phyloP scores from a whole-genome alignment of 2,113 vertebrate species.

The Melanerpes aurifrons region DNA sequence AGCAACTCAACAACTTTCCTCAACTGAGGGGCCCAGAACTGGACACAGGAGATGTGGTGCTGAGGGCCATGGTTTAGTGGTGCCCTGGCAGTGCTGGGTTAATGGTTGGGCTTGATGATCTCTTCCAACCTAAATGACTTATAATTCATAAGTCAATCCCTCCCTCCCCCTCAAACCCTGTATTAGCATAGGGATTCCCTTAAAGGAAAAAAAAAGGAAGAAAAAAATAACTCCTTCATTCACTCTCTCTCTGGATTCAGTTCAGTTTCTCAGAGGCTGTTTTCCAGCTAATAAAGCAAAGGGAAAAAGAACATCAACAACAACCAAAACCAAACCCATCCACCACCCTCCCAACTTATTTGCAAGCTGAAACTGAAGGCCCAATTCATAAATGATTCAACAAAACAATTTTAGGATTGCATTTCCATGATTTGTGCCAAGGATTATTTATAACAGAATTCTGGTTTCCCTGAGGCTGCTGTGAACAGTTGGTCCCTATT shows the following conservation, averaged over 20 bases:
- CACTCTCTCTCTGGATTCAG: slow-evolving; percentile 2
- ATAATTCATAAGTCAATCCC: not conserved
- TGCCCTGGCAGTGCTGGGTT: no score
- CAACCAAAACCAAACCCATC: not conserved
- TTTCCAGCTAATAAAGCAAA: slow-evolving; percentile 46
- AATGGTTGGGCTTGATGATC: no score
- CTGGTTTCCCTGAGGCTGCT: slow-evolving; percentile 64
- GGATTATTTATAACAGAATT: slow-evolving; percentile 73
- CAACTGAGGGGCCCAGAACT: no score
- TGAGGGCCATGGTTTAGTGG: no score
- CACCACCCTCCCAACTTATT: slow-evolving; percentile 8
- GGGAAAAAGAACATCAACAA: slow-evolving; percentile 17
- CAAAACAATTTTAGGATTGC: slow-evolving; percentile 73
- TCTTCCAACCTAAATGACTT: not conserved
- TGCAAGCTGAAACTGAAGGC: slow-evolving; percentile 65
- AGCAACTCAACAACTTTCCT: no score
- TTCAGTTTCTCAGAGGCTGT: slow-evolving; percentile 38
- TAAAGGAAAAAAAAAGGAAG: not conserved
- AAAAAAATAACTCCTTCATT: not conserved
- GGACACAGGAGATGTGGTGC: no score
- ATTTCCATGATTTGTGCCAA: slow-evolving; percentile 66
- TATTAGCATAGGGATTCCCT: not conserved
- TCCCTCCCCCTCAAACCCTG: not conserved
- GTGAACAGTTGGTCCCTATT: slow-evolving; percentile 68
- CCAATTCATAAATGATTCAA: slow-evolving; percentile 74